These are phyloP conservation scores for Volucella inflata DNA, from an alignment of 2,888 invertebrate genomes.

Conservation along the genomic window DNA sequence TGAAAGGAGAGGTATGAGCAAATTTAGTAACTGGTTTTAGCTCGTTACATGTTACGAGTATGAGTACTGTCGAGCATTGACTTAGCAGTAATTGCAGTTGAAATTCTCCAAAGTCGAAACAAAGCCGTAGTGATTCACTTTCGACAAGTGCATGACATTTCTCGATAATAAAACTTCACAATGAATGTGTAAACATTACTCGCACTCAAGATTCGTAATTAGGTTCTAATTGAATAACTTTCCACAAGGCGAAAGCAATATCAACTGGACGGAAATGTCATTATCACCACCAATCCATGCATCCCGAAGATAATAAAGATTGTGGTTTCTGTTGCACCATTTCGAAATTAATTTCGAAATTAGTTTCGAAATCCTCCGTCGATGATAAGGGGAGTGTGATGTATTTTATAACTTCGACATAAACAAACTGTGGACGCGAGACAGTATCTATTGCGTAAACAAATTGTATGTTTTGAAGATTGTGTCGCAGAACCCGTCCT, in stretches of 20 bases:
- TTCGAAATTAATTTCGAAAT: not conserved
- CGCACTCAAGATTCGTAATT: not conserved
- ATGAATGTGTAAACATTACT: constrained; percentile 4
- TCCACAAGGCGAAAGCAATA: not conserved
- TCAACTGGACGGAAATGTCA: not conserved
- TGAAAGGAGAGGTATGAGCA: constrained; percentile 26
- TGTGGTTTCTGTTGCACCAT: too few relatives aligned
- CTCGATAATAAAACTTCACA: constrained; percentile 2
- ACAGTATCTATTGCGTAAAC: constrained; percentile 15
- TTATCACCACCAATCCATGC: not conserved
- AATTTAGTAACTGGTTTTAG: constrained; percentile 43
- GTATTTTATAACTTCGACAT: not conserved
- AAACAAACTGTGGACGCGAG: constrained; percentile 20
- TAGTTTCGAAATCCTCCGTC: too few relatives aligned
- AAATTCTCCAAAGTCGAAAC: not conserved
- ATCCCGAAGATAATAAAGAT: constrained; percentile 3
- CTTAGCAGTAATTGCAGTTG: not conserved
- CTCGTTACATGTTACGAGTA: constrained; percentile 15
- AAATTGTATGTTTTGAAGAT: not conserved
- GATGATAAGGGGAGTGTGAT: not conserved
- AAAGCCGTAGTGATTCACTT: constrained; percentile 13
- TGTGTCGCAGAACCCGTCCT: not conserved
- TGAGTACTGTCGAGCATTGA: not conserved
- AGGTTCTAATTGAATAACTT: constrained; percentile 22
- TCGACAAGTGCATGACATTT: constrained; percentile 12